Percentiles rank a stretch among this genome's conserved stretches.
Evolutionary conservation across 2,113 vertebrate genomes (phyloP).

Genomic region (Heterotis niloticus): DNA sequence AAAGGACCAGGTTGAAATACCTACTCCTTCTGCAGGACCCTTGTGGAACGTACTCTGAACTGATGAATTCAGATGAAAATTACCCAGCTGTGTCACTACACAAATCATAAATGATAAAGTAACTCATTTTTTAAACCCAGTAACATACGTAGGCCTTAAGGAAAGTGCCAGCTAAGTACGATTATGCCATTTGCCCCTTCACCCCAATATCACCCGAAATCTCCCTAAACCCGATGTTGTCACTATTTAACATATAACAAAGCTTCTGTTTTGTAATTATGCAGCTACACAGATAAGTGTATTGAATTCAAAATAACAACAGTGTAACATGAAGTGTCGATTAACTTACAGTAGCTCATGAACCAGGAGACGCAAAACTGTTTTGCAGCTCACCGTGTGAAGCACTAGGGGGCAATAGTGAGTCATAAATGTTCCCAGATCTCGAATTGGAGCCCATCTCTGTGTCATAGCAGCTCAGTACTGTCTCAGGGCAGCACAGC

Average conservation of each 20-base stretch:
- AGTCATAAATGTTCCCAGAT: neutral
- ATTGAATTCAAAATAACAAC: neutral
- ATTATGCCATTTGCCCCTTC: too few species aligned
- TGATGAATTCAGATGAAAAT: too few species aligned
- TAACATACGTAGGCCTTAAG: too few species aligned
- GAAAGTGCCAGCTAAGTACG: too few species aligned
- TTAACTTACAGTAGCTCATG: neutral
- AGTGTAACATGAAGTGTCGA: neutral
- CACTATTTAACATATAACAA: neutral
- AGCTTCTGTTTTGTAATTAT: neutral
- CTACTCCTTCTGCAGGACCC: too few species aligned
- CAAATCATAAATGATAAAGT: too few species aligned
- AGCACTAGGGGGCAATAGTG: conserved; percentile 9
- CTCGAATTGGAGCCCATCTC: neutral
- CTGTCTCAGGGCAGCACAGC: neutral
- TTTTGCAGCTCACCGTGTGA: neutral
- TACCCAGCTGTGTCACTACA: too few species aligned
- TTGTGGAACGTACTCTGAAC: too few species aligned
- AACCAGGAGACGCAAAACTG: neutral
- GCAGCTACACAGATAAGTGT: neutral
- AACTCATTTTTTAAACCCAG: too few species aligned
- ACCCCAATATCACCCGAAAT: neutral
- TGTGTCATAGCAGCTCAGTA: neutral
- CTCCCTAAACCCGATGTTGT: neutral
- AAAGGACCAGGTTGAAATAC: too few species aligned